Conservation (phyloP, 2,888 invertebrate genomes). For the Rhamphomyia laevipes region DNA sequence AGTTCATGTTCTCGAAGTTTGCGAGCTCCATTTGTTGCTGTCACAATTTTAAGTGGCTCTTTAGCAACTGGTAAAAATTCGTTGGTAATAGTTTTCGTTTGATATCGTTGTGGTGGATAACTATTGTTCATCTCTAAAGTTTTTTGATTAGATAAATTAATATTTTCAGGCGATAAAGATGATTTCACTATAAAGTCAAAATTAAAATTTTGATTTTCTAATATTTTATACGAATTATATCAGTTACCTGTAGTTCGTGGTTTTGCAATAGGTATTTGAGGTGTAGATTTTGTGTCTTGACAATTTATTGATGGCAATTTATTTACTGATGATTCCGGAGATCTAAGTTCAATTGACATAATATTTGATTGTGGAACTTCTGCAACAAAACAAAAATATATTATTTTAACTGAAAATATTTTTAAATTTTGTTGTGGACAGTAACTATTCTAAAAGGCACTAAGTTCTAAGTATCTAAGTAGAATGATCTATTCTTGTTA, state of each 20-base stretch:
- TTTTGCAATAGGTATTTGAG: slow-evolving; percentile 29
- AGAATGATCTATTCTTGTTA: too few species aligned
- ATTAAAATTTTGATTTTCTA: neutral
- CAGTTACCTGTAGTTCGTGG: slow-evolving; percentile 25
- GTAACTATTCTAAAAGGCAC: too few species aligned
- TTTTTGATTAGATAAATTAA: too few species aligned
- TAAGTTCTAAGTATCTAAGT: too few species aligned
- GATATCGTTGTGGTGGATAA: too few species aligned
- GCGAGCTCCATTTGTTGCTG: slow-evolving; percentile 37
- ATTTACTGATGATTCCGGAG: slow-evolving; percentile 21
- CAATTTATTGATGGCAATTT: slow-evolving; percentile 3
- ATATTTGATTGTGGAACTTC: slow-evolving; percentile 35
- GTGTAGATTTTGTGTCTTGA: slow-evolving; percentile 10
- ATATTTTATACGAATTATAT: neutral
- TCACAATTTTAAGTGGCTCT: slow-evolving; percentile 29
- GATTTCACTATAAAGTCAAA: too few species aligned
- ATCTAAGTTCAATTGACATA: slow-evolving; percentile 34
- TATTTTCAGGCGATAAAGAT: too few species aligned
- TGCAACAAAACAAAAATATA: slow-evolving; percentile 14
- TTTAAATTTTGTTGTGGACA: too few species aligned
- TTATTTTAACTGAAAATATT: neutral
- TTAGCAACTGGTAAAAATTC: too few species aligned
- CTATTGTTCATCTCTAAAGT: too few species aligned
- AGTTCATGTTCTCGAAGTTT: slow-evolving; percentile 47
- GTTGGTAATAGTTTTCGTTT: too few species aligned